Evolutionary conservation across 2,113 vertebrate species (phyloP).

Genomic region (Salvelinus namaycush): DNA sequence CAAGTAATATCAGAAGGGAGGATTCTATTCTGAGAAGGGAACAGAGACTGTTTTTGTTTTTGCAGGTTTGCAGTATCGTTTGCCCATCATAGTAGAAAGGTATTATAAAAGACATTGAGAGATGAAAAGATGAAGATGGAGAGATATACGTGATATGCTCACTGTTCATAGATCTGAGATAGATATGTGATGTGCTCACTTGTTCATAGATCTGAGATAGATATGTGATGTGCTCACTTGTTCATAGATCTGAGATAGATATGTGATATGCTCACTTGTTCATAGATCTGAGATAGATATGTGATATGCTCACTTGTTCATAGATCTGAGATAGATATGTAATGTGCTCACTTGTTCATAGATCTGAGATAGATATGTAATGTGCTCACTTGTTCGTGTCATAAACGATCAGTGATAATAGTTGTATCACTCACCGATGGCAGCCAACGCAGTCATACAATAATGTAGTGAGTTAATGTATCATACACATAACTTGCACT

Average conservation of each 20-base stretch:
- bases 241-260: neutral
- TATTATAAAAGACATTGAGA: neutral
- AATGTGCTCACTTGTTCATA: constrained; percentile 7
- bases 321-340: too few species aligned
- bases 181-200: neutral
- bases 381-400: constrained; percentile 4
- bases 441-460: neutral
- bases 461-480: too few species aligned
- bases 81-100: neutral
- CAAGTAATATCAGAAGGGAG: neutral
- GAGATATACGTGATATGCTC: constrained; percentile 18
- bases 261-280: too few species aligned
- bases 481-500: neutral
- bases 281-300: too few species aligned
- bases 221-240: constrained; percentile 4
- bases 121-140: neutral
- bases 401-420: constrained; percentile 6
- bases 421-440: neutral
- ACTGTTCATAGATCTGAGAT: too few species aligned
- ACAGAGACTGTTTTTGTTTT: neutral
- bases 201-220: neutral
- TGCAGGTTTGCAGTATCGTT: neutral
- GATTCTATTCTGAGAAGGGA: neutral
- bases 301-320: neutral
- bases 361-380: neutral